These are phyloP conservation scores for Ascaphus truei DNA, from an alignment of 2,113 vertebrate species.

Conservation along the genomic window DNA sequence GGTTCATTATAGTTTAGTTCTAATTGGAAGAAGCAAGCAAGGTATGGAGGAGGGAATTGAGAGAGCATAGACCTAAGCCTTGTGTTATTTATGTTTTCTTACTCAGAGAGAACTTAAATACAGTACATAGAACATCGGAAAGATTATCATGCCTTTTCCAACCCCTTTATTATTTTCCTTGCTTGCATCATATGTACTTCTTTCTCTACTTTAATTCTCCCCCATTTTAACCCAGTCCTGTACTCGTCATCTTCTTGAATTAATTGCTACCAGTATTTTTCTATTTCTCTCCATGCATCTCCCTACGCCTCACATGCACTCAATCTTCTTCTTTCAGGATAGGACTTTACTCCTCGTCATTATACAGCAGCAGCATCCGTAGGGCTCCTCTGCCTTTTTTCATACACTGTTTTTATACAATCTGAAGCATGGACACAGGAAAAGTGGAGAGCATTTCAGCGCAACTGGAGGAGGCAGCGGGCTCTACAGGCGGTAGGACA, in stretches of 20 bases:
- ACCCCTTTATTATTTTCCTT: too few relatives aligned
- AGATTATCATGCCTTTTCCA: too few relatives aligned
- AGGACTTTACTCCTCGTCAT: not conserved
- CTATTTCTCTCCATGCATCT: not conserved
- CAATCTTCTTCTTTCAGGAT: not conserved
- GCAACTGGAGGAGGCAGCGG: not conserved
- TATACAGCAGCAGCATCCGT: not conserved
- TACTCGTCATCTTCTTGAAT: not conserved
- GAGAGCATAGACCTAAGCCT: too few relatives aligned
- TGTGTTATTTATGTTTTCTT: too few relatives aligned
- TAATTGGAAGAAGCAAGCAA: too few relatives aligned
- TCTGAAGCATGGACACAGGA: not conserved
- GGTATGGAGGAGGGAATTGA: too few relatives aligned
- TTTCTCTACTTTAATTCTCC: too few relatives aligned
- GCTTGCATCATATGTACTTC: too few relatives aligned
- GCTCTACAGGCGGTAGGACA: constrained; percentile 18
- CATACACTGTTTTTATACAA: not conserved
- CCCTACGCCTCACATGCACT: not conserved
- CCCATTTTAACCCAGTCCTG: too few relatives aligned
- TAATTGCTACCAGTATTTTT: not conserved
- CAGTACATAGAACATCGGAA: too few relatives aligned
- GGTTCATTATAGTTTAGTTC: too few relatives aligned
- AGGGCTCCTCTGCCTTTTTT: not conserved
- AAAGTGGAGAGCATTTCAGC: constrained; percentile 10
- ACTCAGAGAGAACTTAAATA: too few relatives aligned